Evolutionary conservation across 2,888 invertebrate genomes (phyloP).

Genomic region (Pantelozetes paolii): DNA sequence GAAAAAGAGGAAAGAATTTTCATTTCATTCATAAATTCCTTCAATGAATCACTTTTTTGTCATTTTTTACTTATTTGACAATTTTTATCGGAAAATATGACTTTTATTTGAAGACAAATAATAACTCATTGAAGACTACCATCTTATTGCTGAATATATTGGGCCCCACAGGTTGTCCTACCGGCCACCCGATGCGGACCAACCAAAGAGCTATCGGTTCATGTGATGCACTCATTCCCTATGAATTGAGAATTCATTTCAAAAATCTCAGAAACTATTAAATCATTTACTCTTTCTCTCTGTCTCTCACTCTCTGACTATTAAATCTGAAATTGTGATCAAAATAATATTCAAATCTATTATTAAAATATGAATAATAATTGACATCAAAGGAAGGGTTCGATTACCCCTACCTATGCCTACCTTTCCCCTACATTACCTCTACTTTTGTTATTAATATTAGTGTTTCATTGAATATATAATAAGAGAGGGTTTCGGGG

Average conservation of each 20-base stretch:
- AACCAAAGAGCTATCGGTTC: not conserved
- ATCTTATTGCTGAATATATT: not conserved
- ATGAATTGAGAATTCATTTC: too few species aligned
- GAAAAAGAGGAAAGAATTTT: not conserved
- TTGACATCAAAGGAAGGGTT: not conserved
- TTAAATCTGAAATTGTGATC: too few species aligned
- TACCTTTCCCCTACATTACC: too few species aligned
- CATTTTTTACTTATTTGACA: constrained; percentile 3
- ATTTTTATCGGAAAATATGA: not conserved
- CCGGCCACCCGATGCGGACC: not conserved
- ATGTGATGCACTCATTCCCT: constrained; percentile 8
- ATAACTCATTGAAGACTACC: not conserved
- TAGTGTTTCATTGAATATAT: not conserved
- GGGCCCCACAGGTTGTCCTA: not conserved
- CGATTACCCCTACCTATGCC: not conserved
- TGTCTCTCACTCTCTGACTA: too few species aligned
- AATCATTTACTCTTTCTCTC: too few species aligned
- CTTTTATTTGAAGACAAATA: not conserved
- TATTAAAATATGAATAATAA: not conserved
- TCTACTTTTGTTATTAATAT: constrained; percentile 1
- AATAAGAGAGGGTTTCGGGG: constrained; percentile 1
- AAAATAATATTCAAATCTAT: not conserved
- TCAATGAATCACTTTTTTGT: not conserved
- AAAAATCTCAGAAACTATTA: too few species aligned
- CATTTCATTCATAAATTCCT: not conserved